Evolutionary conservation across 2,797 vertebrate species (phyloP).

Genomic region (Sebastes wilsoni): DNA sequence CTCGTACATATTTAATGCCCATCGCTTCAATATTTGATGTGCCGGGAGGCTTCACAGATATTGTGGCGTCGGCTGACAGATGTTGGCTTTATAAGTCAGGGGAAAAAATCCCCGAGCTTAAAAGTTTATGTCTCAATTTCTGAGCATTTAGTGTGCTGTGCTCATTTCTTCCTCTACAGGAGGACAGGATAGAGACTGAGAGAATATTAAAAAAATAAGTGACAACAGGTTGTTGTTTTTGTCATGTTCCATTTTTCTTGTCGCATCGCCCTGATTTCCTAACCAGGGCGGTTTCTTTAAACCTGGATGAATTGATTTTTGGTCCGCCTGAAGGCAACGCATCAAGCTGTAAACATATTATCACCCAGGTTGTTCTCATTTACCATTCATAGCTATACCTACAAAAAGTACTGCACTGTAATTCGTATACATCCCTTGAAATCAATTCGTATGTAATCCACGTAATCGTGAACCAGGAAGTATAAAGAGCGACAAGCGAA

Average conservation of each 20-base stretch:
- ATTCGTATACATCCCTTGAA: no score
- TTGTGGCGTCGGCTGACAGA: constrained; percentile 37
- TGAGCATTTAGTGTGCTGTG: background rate
- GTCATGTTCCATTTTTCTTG: background rate
- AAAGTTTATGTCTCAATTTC: constrained; percentile 23
- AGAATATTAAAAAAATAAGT: background rate
- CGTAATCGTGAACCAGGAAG: no score
- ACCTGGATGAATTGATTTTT: background rate
- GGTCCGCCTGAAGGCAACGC: background rate
- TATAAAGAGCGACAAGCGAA: no score
- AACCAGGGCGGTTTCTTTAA: background rate
- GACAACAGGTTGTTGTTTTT: background rate
- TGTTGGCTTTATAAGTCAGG: constrained; percentile 7
- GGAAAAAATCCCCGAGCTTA: background rate
- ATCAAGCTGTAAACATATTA: background rate
- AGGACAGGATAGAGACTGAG: background rate
- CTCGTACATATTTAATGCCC: constrained; percentile 67
- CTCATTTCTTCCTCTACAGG: background rate
- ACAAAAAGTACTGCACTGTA: no score
- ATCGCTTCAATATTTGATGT: constrained; percentile 71
- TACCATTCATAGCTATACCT: no score
- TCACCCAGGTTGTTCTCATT: no score
- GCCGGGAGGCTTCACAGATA: constrained; percentile 37
- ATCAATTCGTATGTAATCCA: no score
- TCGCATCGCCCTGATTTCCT: background rate